Percentiles rank a stretch among this genome's conserved stretches.
Evolutionary conservation across 2,797 vertebrate species (phyloP).

Genomic region (Phrynocephalus guinanensis): DNA sequence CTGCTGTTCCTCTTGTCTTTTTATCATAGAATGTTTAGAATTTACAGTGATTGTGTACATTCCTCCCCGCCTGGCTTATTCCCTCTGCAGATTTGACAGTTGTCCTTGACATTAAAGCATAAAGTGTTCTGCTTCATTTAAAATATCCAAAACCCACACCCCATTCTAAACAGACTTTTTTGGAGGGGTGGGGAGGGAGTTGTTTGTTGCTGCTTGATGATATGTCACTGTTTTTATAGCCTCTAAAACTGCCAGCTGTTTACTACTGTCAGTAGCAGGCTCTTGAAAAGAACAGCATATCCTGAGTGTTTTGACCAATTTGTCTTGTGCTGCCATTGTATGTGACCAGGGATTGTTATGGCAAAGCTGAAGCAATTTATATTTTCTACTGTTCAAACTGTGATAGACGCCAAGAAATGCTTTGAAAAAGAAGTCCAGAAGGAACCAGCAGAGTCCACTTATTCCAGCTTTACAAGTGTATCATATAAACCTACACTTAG

Average conservation of each 20-base stretch:
- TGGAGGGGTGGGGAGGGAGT: not conserved
- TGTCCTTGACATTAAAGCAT: slow-evolving; percentile 65
- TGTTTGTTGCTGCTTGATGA: slow-evolving; percentile 44
- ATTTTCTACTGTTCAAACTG: slow-evolving; percentile 31
- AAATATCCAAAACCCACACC: slow-evolving; percentile 32
- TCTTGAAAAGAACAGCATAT: slow-evolving; percentile 29
- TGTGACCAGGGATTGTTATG: not conserved
- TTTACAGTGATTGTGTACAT: slow-evolving; percentile 53
- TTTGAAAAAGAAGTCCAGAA: slow-evolving; percentile 31
- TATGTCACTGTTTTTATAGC: slow-evolving; percentile 62
- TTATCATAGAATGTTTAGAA: slow-evolving; percentile 65
- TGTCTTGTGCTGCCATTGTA: slow-evolving; percentile 33
- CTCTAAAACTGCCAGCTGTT: slow-evolving; percentile 56
- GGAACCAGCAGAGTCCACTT: slow-evolving; percentile 15
- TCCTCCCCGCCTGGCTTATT: slow-evolving; percentile 54
- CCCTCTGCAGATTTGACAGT: slow-evolving; percentile 40
- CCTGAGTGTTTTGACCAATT: slow-evolving; percentile 56
- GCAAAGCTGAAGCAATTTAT: slow-evolving; percentile 1
- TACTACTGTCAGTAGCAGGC: slow-evolving; percentile 33
- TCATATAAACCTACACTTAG: not conserved
- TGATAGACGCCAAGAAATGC: slow-evolving; percentile 33
- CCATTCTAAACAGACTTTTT: slow-evolving; percentile 42
- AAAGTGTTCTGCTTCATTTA: slow-evolving; percentile 56
- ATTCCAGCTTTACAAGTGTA: slow-evolving; percentile 21
- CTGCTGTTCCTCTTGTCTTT: slow-evolving; percentile 64